phyloP scores from a whole-genome alignment of 2,888 invertebrate species.

The Apamea crenata region DNA sequence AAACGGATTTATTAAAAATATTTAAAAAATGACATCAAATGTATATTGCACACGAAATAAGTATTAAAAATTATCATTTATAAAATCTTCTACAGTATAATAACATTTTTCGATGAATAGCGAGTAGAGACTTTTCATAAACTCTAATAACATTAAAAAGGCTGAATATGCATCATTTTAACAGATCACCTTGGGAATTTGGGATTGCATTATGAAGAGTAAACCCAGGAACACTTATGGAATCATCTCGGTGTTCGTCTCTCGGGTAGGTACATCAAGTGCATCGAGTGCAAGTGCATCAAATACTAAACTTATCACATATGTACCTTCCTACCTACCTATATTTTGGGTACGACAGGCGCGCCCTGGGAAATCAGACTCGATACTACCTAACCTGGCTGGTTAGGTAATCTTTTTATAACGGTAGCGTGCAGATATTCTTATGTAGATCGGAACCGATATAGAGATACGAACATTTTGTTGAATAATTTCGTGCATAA shows the following conservation, averaged over 20 bases:
- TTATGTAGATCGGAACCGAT: not conserved
- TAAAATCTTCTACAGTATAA: too few species aligned
- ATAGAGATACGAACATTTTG: not conserved
- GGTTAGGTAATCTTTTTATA: conserved; percentile 28
- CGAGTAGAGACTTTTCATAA: too few species aligned
- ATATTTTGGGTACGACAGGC: not conserved
- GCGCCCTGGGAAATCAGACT: conserved; percentile 34
- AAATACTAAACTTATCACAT: not conserved
- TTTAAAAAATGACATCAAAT: too few species aligned
- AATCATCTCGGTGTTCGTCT: not conserved
- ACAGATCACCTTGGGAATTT: not conserved
- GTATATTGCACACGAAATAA: too few species aligned
- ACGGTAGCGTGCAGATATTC: not conserved
- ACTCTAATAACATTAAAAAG: too few species aligned
- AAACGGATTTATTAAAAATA: too few species aligned
- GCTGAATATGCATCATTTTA: not conserved
- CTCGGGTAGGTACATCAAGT: too few species aligned
- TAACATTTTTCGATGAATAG: too few species aligned
- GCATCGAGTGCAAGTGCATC: not conserved
- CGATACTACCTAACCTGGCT: not conserved
- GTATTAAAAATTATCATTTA: too few species aligned
- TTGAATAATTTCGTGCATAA: not conserved
- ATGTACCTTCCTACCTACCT: not conserved
- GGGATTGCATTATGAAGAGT: not conserved
- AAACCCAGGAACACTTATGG: too few species aligned